phyloP scores from a whole-genome alignment of 2,888 invertebrate species.

The Heliconius cydno region DNA sequence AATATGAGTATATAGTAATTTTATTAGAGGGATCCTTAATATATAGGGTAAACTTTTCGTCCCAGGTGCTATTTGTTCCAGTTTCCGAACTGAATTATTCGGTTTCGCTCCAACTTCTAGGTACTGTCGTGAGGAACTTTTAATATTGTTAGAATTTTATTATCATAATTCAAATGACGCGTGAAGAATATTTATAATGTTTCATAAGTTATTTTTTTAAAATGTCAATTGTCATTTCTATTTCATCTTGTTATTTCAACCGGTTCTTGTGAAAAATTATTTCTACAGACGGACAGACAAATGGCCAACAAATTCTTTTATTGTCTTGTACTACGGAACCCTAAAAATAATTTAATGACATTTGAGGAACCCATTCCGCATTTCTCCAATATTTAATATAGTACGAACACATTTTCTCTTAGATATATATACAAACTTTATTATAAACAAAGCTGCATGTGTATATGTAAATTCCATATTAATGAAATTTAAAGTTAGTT shows the following conservation, averaged over 20 bases:
- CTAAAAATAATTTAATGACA: too few relatives aligned
- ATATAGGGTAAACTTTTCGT: slow-evolving; percentile 21
- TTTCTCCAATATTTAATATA: not conserved
- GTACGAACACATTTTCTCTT: not conserved
- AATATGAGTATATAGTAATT: not conserved
- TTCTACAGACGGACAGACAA: too few relatives aligned
- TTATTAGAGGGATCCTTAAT: not conserved
- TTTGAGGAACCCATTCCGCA: too few relatives aligned
- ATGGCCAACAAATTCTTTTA: too few relatives aligned
- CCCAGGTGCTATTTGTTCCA: slow-evolving; percentile 29
- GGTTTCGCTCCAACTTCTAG: slow-evolving; percentile 1
- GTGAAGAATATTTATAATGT: not conserved
- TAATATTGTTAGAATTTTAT: slow-evolving; percentile 21
- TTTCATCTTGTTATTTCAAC: not conserved
- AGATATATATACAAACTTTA: not conserved
- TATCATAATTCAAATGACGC: not conserved
- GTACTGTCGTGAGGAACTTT: slow-evolving; percentile 14
- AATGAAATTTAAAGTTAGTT: slow-evolving; percentile 8
- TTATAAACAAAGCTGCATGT: not conserved
- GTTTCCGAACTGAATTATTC: slow-evolving; percentile 22
- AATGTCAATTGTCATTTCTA: not conserved
- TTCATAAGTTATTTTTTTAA: not conserved
- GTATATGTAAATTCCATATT: not conserved
- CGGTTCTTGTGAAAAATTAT: too few relatives aligned
- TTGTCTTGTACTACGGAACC: too few relatives aligned